Percentiles rank a stretch among this genome's conserved stretches.
Conservation (phyloP, 2,888 invertebrate species). For the Perizoma flavofasciatum region DNA sequence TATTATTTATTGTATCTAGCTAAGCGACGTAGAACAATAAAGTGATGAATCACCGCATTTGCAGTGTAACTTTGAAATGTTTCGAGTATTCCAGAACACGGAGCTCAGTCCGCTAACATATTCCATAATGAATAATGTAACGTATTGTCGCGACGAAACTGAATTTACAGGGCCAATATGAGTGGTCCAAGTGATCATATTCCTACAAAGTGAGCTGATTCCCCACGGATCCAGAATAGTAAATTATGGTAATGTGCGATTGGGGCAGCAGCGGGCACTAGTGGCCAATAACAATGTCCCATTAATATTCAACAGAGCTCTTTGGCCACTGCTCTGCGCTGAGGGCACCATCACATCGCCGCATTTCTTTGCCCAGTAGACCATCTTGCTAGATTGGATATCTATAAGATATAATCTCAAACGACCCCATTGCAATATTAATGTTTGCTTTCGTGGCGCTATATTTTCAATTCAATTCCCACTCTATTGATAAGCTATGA, state of each 20-base stretch:
- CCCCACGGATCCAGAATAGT: conserved; percentile 82
- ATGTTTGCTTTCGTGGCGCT: conserved; percentile 24
- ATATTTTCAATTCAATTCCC: conserved; percentile 4
- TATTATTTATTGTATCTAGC: conserved; percentile 46
- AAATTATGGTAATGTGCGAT: conserved; percentile 83
- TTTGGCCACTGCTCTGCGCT: conserved; percentile 66
- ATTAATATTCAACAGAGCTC: conserved; percentile 83
- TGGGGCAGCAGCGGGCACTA: conserved; percentile 81
- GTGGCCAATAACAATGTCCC: conserved; percentile 83
- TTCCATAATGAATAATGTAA: conserved; percentile 67
- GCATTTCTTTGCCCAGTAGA: conserved; percentile 64
- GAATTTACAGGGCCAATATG: conserved; percentile 69
- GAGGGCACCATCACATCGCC: conserved; percentile 67
- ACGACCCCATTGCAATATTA: conserved; percentile 20
- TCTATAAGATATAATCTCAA: conserved; percentile 41
- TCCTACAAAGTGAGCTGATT: conserved; percentile 75
- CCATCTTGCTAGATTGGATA: conserved; percentile 53
- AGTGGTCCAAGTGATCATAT: conserved; percentile 72
- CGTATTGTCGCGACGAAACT: conserved; percentile 57
- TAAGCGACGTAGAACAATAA: conserved; percentile 49
- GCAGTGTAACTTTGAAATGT: conserved; percentile 36
- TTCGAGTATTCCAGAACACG: conserved; percentile 51
- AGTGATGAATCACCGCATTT: conserved; percentile 50
- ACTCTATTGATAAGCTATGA: not conserved
- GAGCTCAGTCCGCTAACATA: conserved; percentile 52